Evolutionary conservation across 1,140 invertebrate genomes (phyloP), one percentile per base, ranked within the genome.

Genomic region (Fopius arisanus): DNA sequence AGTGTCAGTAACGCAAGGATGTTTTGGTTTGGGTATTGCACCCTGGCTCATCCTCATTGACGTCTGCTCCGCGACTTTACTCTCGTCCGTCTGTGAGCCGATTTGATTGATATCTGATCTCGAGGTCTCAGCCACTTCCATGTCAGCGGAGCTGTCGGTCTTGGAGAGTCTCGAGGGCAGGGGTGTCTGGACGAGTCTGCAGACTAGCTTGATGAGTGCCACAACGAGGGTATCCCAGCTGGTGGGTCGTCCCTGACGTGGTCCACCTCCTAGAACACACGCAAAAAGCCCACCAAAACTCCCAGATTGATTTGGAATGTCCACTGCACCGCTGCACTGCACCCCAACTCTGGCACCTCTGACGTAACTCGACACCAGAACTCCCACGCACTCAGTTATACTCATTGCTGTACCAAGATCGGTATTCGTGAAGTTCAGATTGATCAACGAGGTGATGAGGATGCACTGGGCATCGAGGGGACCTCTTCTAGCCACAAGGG

Each of bases 381-480:
- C 85, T 19, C 92, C 92, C 73, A 94, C 91, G 77, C 92, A 92
- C 83, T 94, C 93, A 0, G 94, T 91, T 48, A 95, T 93, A 79
- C 92, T 93, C 80, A 94, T 91, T 2, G 92, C 92, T 74, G 92
- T 93, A 76, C 90, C 92, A 26, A 94, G 86, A 82, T 95, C 92
- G 1, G 92, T 90, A 73, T 92, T 91, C 14, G 89, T 87, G 80
- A 93, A 94, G 75, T 93, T 90, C 43, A 94, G 85, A 81, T 91
- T 89, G 0, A 93, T 81, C 29, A 95, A 82, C 26, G 92, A 90
- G 14, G 92, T 91, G 41, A 95, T 87, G 51, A 96, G 87, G 78
- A 92, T 92, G 80, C 91, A 93, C 81, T 96, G 94, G 1, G 93
- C 94, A 89, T 96, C 95, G 6, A 96, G 85, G 14, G 95, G 94